phyloP scores from a whole-genome alignment of 1,140 invertebrate genomes.

The Sycophaga agraensis region DNA sequence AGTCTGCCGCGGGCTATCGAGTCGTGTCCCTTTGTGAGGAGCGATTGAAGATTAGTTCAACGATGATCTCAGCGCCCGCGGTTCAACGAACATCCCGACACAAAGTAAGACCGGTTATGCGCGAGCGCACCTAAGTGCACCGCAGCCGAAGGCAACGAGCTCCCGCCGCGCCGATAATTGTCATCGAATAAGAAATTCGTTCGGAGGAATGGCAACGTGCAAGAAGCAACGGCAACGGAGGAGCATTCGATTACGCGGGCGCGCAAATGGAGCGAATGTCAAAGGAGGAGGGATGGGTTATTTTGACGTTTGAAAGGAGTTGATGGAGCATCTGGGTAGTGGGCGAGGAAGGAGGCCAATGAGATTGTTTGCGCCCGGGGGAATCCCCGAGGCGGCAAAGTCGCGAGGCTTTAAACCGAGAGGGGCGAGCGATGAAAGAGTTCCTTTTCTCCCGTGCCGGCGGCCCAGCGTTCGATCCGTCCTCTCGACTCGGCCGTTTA shows the following conservation, averaged over 20 bases:
- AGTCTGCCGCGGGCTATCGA: constrained; percentile 28
- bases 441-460: background rate
- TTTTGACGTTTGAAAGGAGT: too few species aligned
- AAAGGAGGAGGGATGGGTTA: too few species aligned
- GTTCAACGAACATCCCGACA: constrained; percentile 27
- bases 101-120: constrained; percentile 24
- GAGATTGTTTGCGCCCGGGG: background rate
- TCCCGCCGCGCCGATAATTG: constrained; percentile 11
- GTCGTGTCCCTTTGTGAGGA: constrained; percentile 33
- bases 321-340: too few species aligned
- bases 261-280: too few species aligned
- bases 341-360: background rate
- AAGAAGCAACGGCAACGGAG: too few species aligned
- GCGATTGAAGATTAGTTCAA: constrained; percentile 39
- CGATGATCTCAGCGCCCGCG: constrained; percentile 31
- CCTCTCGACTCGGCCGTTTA: constrained; percentile 21
- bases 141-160: constrained; percentile 6
- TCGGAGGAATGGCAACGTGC: too few species aligned
- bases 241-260: too few species aligned
- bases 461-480: background rate
- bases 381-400: too few species aligned
- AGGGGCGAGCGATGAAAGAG: background rate
- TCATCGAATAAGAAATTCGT: constrained; percentile 8
- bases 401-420: too few species aligned
- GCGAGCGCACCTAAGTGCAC: too few species aligned